A percentile compares a stretch with the other conserved stretches of the same genome.
These are phyloP conservation scores for Proteles cristata DNA, from an alignment of 2,113 vertebrate species.

Conservation along the genomic window DNA sequence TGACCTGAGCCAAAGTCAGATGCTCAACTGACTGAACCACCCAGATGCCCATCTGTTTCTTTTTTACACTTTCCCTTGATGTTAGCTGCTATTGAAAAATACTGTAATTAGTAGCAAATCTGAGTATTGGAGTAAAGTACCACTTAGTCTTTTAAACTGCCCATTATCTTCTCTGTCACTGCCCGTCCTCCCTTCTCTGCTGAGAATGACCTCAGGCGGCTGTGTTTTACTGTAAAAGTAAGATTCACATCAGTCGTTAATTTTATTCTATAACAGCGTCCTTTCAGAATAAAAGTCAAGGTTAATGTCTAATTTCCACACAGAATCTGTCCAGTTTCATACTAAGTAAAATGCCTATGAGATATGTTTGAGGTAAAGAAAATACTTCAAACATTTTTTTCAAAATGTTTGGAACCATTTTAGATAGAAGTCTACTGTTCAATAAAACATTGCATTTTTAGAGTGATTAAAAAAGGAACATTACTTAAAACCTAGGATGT, in stretches of 20 bases:
- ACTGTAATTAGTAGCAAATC: neutral
- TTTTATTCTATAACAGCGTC: conserved; percentile 34
- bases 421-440: conserved; percentile 66
- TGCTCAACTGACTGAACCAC: too few relatives aligned
- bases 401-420: conserved; percentile 54
- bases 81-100: neutral
- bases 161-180: accelerated
- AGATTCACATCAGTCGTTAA: neutral
- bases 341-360: neutral
- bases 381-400: conserved; percentile 42
- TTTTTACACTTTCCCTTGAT: neutral
- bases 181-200: neutral
- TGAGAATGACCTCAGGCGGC: neutral
- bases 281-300: conserved; percentile 13
- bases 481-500: neutral
- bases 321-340: neutral
- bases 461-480: neutral
- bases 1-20: too few relatives aligned
- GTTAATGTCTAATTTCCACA: neutral
- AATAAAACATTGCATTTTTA: conserved; percentile 36
- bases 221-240: neutral
- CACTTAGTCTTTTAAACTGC: neutral
- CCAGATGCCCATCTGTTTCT: neutral
- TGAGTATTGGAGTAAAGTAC: neutral
- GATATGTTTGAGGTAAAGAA: conserved; percentile 56